Percentiles rank a stretch among this genome's conserved stretches.
phyloP scores from a whole-genome alignment of 1,140 invertebrate genomes.

The Temnothorax curvispinosus region DNA sequence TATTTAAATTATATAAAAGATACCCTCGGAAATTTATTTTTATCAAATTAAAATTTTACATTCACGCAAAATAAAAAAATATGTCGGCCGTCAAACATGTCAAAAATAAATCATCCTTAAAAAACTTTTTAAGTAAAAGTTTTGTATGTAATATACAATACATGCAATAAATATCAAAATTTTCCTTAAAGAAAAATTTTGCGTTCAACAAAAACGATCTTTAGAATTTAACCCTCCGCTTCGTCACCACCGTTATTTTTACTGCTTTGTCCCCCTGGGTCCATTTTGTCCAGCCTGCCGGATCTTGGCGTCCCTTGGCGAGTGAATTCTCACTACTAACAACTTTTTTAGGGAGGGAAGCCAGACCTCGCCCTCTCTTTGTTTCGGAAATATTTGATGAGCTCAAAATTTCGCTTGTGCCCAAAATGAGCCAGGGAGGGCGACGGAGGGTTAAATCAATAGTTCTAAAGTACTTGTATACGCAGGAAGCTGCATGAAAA shows the following conservation, averaged over 20 bases:
- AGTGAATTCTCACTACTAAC: too few relatives aligned
- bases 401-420: too few relatives aligned
- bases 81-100: not conserved
- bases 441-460: not conserved
- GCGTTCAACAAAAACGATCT: not conserved
- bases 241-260: too few relatives aligned
- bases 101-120: not conserved
- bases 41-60: not conserved
- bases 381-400: too few relatives aligned
- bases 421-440: too few relatives aligned
- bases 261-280: too few relatives aligned
- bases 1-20: conserved; percentile 8
- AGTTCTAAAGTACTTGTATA: not conserved
- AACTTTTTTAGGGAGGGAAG: too few relatives aligned
- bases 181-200: not conserved
- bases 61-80: not conserved
- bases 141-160: not conserved
- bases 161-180: not conserved
- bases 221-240: not conserved
- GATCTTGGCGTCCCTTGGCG: too few relatives aligned
- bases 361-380: too few relatives aligned
- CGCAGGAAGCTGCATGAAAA: not conserved
- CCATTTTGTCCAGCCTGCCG: too few relatives aligned
- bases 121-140: not conserved
- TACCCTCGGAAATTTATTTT: not conserved